Percentiles rank a stretch among this genome's conserved stretches.
These are phyloP conservation scores for Callospermophilus lateralis DNA, from an alignment of 2,113 vertebrate species.

Conservation along the genomic window DNA sequence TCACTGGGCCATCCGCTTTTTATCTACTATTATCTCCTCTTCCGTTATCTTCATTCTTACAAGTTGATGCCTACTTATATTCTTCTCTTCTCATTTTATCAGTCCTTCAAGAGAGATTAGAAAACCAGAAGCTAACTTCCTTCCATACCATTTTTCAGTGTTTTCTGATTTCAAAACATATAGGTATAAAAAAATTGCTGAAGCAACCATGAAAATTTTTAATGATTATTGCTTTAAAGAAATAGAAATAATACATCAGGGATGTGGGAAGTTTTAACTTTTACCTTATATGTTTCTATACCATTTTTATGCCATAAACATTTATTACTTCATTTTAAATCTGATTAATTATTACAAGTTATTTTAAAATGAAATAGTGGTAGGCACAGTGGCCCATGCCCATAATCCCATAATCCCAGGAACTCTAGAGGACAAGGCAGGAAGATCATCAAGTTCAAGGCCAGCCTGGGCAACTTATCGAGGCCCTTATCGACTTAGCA, in stretches of 20 bases:
- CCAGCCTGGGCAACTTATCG: too few relatives aligned
- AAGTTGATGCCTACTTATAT: neutral
- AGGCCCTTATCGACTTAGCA: too few relatives aligned
- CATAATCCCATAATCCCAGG: too few relatives aligned
- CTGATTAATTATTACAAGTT: slow-evolving; percentile 8
- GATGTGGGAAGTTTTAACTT: neutral
- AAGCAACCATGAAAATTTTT: neutral
- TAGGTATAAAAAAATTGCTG: neutral
- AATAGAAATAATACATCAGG: neutral
- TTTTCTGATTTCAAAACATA: slow-evolving; percentile 51
- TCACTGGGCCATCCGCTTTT: neutral
- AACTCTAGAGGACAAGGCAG: too few relatives aligned
- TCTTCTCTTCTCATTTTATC: neutral
- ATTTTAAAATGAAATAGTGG: neutral
- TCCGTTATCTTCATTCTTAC: neutral
- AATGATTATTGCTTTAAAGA: neutral
- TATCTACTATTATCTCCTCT: slow-evolving; percentile 4
- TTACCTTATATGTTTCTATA: slow-evolving; percentile 24
- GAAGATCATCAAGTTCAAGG: too few relatives aligned
- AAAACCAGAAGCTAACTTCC: slow-evolving; percentile 20
- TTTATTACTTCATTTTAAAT: slow-evolving; percentile 9
- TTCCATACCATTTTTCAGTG: neutral
- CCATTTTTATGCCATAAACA: neutral
- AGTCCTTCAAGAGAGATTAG: neutral
- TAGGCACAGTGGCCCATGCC: too few relatives aligned